Evolutionary conservation across 1,140 invertebrate species (phyloP), one percentile per base, ranked within the genome.

Genomic region (Leptestheria dahalacensis): DNA sequence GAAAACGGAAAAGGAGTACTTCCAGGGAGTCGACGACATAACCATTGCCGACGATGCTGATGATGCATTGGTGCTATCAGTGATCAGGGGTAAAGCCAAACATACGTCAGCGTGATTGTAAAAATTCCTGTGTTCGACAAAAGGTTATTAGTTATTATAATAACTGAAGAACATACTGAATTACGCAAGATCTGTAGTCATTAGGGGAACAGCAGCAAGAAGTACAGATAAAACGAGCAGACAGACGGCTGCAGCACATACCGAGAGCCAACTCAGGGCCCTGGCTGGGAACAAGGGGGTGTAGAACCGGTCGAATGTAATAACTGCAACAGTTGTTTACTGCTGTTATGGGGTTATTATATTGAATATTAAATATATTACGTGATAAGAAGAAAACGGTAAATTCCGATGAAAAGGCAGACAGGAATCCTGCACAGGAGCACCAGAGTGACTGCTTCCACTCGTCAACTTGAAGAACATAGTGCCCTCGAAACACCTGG

Each of bases 331-430:
- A 41, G n/a, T n/a, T n/a, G n/a, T n/a, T n/a, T n/a, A n/a, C n/a
- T n/a, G n/a, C n/a, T n/a, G n/a, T n/a, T n/a, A n/a, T n/a, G n/a
- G n/a, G n/a, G n/a, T n/a, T n/a, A n/a, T n/a, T n/a, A n/a, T n/a
- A n/a, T n/a, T n/a, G n/a, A n/a, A n/a, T n/a, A n/a, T n/a, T 9
- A 41, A 41, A 41, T 9, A 41, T 41, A 15, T 9, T 6, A 41
- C 15, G 6, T 41, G 6, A 9, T 41, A 9, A 15, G 6, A 41
- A 9, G 46, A 82, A 68, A 20, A 82, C 81, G 1, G 79, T 81
- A 6, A 79, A 73, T 68, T 83, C 79, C 62, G 79, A 81, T 50
- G 80, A 82, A 53, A 82, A 75, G 18, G 82, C 84, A 63, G 78
- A 80, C 41, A 84, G 68, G 64, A 83, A 80, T 15, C 82, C 82